Base-by-base conservation (phyloP, 2,797 vertebrate genomes). In the Atherinosoma microstoma region DNA sequence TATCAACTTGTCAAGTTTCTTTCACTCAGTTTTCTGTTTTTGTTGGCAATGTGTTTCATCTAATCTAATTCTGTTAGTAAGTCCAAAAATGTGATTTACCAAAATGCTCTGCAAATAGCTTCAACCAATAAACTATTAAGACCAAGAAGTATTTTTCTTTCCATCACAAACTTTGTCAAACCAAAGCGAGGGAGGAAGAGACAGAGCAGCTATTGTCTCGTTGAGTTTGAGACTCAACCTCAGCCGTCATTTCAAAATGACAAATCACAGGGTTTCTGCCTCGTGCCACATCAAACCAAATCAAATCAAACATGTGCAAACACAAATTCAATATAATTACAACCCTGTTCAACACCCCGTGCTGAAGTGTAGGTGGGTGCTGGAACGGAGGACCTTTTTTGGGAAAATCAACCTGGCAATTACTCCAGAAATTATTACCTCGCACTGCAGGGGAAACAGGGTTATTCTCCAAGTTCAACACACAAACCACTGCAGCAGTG, bases 201-300 rank as follows among this genome's bases (percentile, higher is more conserved):
- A 87, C 87, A 90, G 70, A 79, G 76, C 64, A 2, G 58, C 75
- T n/a, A 76, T 84, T 89, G 82, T 92, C 56, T 53, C n/a, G 16
- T 0, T 47, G 59, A 51, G 62, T 20, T 0, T 47, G 47, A 49
- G 62, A 61, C 62, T 6, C 1, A 40, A 68, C 51, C 58, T 20
- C 61, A 51, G 53, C 47, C 63, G 6, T 70, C 79, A 58, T 73
- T 73, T 83, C 71, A 35, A 78, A 79, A 67, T 49, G 73, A 80
- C 72, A 73, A 84, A 85, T 80, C 71, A 69, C 75, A 89, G 67
- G 47, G 53, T 73, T 30, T 58, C 16, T 20, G 18, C 63, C 57
- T 67, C 11, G 18, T 10, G 42, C 86, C 79, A 82, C 89, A 82
- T 85, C 79, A 78, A 84, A 80, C 68, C 62, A 61, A 67, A 88